phyloP scores from a whole-genome alignment of 2,797 vertebrate species.

The Pseudochaenichthys georgianus region DNA sequence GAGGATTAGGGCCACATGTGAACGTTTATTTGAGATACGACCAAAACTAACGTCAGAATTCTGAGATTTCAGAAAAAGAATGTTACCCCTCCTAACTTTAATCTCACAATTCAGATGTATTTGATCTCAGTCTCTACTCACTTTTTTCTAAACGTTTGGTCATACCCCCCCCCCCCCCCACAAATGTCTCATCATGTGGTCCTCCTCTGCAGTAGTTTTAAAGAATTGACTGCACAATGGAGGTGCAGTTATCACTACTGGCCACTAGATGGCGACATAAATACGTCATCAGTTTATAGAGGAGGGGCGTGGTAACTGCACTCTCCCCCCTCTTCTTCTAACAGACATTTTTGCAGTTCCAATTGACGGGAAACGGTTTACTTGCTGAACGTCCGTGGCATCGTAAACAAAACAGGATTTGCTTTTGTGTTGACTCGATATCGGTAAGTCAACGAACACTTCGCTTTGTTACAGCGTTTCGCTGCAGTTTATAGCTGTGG shows the following conservation, averaged over 20 bases:
- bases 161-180: no score
- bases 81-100: no score
- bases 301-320: slow-evolving; percentile 66
- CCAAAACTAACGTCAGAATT: no score
- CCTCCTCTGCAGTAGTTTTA: no score
- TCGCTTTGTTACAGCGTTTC: fast-evolving
- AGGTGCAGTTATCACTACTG: not conserved
- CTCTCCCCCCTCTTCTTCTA: slow-evolving; percentile 19
- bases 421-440: not conserved
- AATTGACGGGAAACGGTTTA: slow-evolving; percentile 3
- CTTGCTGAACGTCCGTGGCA: fast-evolving
- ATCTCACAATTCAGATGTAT: no score
- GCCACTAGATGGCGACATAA: slow-evolving; percentile 44
- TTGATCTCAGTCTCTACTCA: no score
- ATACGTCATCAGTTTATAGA: fast-evolving
- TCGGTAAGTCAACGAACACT: slow-evolving; percentile 22
- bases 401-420: not conserved
- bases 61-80: no score
- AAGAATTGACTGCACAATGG: no score
- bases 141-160: no score
- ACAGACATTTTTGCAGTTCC: slow-evolving; percentile 69
- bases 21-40: no score
- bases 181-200: no score
- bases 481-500: not conserved
- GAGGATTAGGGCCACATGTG: no score